A percentile compares a stretch with the other conserved stretches of the same genome.
Evolutionary conservation across 2,888 invertebrate genomes (phyloP).

Genomic region (Galeruca laticollis): DNA sequence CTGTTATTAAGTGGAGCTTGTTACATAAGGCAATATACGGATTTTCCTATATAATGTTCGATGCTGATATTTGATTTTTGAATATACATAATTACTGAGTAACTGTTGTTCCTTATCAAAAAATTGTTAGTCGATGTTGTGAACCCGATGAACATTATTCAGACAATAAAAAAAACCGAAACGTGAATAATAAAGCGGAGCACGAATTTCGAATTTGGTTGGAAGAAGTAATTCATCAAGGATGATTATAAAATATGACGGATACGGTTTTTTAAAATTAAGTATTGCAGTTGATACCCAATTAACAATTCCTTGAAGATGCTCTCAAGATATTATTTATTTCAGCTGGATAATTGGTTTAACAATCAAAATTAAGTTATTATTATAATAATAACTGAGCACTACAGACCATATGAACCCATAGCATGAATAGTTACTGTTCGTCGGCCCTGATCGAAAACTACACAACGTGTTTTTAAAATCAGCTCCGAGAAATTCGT

Average conservation of each 20-base stretch:
- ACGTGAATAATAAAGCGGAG: not conserved
- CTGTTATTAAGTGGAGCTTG: slow-evolving; percentile 43
- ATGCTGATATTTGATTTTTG: slow-evolving; percentile 50
- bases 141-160: slow-evolving; percentile 37
- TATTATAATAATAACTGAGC: no score
- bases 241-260: not conserved
- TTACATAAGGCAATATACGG: slow-evolving; percentile 44
- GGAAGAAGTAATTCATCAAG: not conserved
- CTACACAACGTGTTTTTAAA: no score
- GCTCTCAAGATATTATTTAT: no score
- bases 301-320: not conserved
- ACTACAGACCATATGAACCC: no score
- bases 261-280: not conserved
- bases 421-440: no score
- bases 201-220: not conserved
- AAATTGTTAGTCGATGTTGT: slow-evolving; percentile 35
- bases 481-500: no score
- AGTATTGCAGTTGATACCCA: not conserved
- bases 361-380: no score
- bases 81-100: slow-evolving; percentile 48
- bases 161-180: slow-evolving; percentile 30
- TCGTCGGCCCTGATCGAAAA: no score
- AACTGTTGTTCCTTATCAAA: slow-evolving; percentile 44
- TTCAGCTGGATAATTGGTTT: no score
- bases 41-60: slow-evolving; percentile 42